phyloP scores from a whole-genome alignment of 2,113 vertebrate species.

The Pipa parva region DNA sequence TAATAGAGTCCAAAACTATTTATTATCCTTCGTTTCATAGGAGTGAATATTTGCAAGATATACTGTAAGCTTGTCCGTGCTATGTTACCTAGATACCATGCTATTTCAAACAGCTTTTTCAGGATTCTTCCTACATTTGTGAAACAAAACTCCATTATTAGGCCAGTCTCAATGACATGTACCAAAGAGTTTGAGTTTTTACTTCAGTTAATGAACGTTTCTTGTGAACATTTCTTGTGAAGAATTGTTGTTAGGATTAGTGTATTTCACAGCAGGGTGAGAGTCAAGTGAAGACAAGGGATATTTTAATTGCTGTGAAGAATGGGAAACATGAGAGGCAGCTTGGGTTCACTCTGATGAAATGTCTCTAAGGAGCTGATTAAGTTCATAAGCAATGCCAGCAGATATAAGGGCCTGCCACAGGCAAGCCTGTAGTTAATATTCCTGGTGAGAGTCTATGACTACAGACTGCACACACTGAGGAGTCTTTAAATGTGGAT shows the following conservation, averaged over 20 bases:
- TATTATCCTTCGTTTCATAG: too few relatives aligned
- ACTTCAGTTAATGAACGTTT: too few relatives aligned
- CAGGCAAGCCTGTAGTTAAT: constrained; percentile 29
- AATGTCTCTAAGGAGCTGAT: constrained; percentile 35
- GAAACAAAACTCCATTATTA: background rate
- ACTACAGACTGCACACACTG: constrained; percentile 3
- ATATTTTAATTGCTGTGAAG: constrained; percentile 7
- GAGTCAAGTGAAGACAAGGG: background rate
- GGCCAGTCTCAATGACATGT: background rate
- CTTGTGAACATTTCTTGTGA: background rate
- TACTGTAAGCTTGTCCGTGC: too few relatives aligned
- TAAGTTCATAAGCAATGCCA: constrained; percentile 20
- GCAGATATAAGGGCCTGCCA: constrained; percentile 24
- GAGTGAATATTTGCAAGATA: too few relatives aligned
- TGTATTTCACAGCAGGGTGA: constrained; percentile 2
- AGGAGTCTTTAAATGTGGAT: constrained; percentile 26
- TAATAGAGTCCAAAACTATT: too few relatives aligned
- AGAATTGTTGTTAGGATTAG: background rate
- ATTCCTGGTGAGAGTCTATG: constrained; percentile 3
- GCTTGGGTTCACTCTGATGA: constrained; percentile 2
- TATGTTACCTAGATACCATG: too few relatives aligned
- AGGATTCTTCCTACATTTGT: too few relatives aligned
- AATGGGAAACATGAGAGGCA: background rate
- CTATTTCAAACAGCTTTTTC: too few relatives aligned
- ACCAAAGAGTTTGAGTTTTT: background rate